These are phyloP conservation scores for Cichladusa arquata DNA, from an alignment of 2,113 vertebrate genomes.

Conservation along the genomic window DNA sequence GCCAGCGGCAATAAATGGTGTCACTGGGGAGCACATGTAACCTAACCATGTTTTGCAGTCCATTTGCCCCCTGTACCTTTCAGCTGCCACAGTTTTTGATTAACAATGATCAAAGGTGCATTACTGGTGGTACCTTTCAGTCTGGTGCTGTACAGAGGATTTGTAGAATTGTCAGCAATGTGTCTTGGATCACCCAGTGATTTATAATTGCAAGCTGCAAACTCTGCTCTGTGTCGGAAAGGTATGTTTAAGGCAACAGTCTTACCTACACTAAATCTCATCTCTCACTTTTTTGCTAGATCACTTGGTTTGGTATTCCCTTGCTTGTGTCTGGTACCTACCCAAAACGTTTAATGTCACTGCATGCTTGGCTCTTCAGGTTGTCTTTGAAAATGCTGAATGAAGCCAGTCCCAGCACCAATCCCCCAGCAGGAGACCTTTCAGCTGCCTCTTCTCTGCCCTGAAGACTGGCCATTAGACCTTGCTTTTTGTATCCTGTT, in stretches of 20 bases:
- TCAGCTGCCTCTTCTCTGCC: neutral
- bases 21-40: neutral
- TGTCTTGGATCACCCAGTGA: neutral
- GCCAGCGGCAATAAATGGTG: neutral
- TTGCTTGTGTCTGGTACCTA: neutral
- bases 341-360: neutral
- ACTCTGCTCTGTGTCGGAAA: neutral
- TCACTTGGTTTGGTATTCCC: neutral
- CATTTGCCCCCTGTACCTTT: neutral
- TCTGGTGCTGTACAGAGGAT: neutral
- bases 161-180: neutral
- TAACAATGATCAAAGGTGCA: neutral
- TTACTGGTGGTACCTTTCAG: neutral
- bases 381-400: neutral
- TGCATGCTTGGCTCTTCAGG: neutral
- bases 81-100: neutral
- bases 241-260: neutral
- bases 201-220: neutral
- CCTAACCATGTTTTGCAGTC: neutral
- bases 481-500: constrained; percentile 1
- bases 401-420: neutral
- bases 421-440: neutral
- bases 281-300: neutral
- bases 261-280: neutral
- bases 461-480: neutral